Evolutionary conservation across 1,140 invertebrate species (phyloP), one percentile per base, ranked within the genome.

Genomic region (Amphibalanus amphitrite): DNA sequence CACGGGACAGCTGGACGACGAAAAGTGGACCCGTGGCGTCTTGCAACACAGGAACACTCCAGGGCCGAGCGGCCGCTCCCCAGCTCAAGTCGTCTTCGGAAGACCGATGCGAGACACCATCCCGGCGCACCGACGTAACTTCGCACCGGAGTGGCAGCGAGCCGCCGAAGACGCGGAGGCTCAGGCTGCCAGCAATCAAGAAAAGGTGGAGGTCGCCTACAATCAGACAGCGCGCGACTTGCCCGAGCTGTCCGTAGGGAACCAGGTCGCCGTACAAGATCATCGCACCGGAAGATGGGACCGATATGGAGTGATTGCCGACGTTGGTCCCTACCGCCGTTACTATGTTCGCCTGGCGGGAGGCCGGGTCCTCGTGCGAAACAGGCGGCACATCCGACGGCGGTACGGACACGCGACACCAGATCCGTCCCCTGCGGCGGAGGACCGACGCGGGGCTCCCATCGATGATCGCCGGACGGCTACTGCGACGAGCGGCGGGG

Each of bases 31-130:
- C 17, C 29, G 69, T 28, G 72, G 72, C 15, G 25, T 72, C 25
- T 38, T 72, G 15, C 47, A 70, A 30, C 33, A 70, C n/a, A 10
- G 71, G 28, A 72, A 72, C 69, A 72, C 69, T 1, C 72, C 72
- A 10, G 59, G 72, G 20, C 69, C 69, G 4, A 40, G 67, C 3
- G 72, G 72, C 29, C 33, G 67, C 20, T 72, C 69, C 15, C 72
- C 72, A 10, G 69, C 72, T 8, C 72, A 72, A 29, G 28, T 72
- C 26, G 29, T 72, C 28, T 72, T 33, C 67, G 67, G 71, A 26
- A 29, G 69, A 30, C 71, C 71, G 25, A 70, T 72, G 17, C 26
- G 69, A 25, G 70, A 69, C 6, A 29, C 3, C 13, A n/a, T 72
- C 20, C 72, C 69, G 25, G 72, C 69, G 29, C 69, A 72, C 40